Conservation (phyloP, 2,888 invertebrate genomes). For the Strigamia crassipes region DNA sequence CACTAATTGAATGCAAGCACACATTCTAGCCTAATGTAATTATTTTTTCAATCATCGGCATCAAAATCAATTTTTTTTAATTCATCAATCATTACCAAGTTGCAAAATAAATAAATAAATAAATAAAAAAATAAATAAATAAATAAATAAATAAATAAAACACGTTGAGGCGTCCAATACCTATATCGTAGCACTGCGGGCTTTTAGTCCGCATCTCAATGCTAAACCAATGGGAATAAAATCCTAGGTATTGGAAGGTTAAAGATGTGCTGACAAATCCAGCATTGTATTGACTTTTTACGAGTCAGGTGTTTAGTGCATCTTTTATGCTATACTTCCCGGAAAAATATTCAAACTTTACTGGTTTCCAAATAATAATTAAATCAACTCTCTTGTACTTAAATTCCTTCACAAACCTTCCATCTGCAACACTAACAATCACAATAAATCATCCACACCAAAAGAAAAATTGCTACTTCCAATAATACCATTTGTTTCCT, state of each 20-base stretch:
- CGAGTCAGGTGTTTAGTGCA: slow-evolving; percentile 4
- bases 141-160: no score
- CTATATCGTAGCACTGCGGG: no score
- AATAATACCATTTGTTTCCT: background rate
- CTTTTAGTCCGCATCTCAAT: no score
- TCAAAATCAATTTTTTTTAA: no score
- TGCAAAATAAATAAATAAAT: no score
- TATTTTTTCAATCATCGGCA: no score
- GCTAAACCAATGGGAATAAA: no score
- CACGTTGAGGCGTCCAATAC: no score
- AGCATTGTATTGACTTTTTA: background rate
- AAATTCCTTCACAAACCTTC: background rate
- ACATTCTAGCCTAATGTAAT: no score
- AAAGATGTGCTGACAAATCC: background rate
- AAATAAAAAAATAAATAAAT: no score
- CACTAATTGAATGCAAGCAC: no score
- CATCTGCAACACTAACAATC: background rate
- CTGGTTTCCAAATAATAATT: background rate
- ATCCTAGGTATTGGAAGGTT: background rate
- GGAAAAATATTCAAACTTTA: background rate
- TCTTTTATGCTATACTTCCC: background rate
- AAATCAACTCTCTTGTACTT: background rate
- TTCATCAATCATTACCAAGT: no score
- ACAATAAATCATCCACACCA: background rate
- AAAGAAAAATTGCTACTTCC: background rate